These are phyloP conservation scores for Drosophila robusta DNA, from an alignment of 2,888 invertebrate genomes.

Conservation along the genomic window DNA sequence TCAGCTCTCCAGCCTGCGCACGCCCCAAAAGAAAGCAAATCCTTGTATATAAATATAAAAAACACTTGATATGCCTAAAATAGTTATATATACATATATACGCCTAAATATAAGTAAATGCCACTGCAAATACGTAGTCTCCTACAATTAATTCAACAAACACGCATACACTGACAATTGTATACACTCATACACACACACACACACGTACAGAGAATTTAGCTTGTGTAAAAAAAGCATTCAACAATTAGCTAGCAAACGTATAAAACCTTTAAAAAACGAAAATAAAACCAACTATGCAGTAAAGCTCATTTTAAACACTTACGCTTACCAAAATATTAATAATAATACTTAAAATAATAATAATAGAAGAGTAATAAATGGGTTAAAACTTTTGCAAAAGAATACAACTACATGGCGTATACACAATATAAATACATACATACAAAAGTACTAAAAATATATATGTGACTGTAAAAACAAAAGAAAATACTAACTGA, in stretches of 20 bases:
- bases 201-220: conserved; percentile 14
- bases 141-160: conserved; percentile 62
- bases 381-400: conserved; percentile 34
- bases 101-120: conserved; percentile 46
- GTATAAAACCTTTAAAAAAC: conserved; percentile 13
- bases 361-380: conserved; percentile 29
- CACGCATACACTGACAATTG: conserved; percentile 25
- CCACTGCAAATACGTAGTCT: conserved; percentile 64
- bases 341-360: conserved; percentile 23
- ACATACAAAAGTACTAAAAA: conserved; percentile 27
- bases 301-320: conserved; percentile 74
- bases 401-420: conserved; percentile 32
- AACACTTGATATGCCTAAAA: conserved; percentile 55
- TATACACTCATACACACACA: conserved; percentile 13
- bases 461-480: conserved; percentile 68
- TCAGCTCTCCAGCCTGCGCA: conserved; percentile 4
- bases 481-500: conserved; percentile 58
- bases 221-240: conserved; percentile 50
- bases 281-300: conserved; percentile 42
- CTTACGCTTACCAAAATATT: conserved; percentile 75
- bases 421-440: conserved; percentile 49
- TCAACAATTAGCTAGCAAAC: conserved; percentile 64
- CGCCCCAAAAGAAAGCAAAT: background rate
- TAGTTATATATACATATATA: conserved; percentile 40
- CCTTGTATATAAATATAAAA: conserved; percentile 41